Conservation (phyloP, 1,140 invertebrate genomes). For the Meloidogyne hapla region DNA sequence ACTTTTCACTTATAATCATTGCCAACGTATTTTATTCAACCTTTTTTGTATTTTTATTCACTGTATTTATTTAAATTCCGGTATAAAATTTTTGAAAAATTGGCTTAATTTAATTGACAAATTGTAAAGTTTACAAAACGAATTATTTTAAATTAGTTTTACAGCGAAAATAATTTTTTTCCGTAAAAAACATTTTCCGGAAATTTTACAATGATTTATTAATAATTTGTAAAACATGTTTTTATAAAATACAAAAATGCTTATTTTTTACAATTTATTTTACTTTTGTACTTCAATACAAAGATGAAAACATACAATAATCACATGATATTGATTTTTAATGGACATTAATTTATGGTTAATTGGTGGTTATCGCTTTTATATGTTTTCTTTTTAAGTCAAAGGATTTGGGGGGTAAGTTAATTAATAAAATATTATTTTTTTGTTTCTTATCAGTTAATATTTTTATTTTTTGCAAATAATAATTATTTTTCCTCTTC, state of each 20-base stretch:
- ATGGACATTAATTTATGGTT: too few relatives aligned
- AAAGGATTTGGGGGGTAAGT: neutral
- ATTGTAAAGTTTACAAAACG: neutral
- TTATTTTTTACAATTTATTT: too few relatives aligned
- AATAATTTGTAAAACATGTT: neutral
- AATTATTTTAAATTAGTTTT: neutral
- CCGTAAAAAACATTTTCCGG: neutral
- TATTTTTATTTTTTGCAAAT: neutral
- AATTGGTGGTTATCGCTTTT: too few relatives aligned
- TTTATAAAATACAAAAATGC: neutral
- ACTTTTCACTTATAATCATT: neutral
- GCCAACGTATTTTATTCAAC: neutral
- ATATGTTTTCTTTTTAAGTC: neutral
- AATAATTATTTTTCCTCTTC: neutral
- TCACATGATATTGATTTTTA: too few relatives aligned
- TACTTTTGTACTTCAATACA: too few relatives aligned
- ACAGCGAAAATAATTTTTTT: neutral
- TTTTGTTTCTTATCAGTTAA: neutral
- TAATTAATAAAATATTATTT: neutral
- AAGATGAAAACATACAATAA: too few relatives aligned
- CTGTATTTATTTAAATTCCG: conserved; percentile 1
- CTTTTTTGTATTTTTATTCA: neutral
- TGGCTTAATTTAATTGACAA: neutral
- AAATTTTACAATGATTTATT: neutral
- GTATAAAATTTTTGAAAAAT: neutral